phyloP scores from a whole-genome alignment of 2,113 vertebrate species.

The Otocyon megalotis region DNA sequence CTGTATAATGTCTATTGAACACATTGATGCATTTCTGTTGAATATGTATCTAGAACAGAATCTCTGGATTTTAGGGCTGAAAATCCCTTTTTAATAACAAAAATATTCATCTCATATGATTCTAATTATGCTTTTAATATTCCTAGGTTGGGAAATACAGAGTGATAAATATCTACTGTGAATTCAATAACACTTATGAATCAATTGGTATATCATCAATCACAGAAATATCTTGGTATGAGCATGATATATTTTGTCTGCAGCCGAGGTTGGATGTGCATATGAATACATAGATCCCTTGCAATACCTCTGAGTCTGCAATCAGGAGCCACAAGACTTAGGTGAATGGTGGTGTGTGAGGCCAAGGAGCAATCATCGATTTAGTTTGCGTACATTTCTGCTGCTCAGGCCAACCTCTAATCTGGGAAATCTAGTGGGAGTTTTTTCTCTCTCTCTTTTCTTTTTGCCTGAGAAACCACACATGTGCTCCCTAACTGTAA shows the following conservation, averaged over 20 bases:
- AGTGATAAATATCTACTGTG: conserved; percentile 52
- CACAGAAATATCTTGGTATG: not conserved
- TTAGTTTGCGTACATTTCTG: conserved; percentile 14
- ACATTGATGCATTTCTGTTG: conserved; percentile 31
- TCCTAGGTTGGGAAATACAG: not conserved
- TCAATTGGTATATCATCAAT: not conserved
- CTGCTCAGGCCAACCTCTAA: not conserved
- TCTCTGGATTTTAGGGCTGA: conserved; percentile 52
- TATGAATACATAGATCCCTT: not conserved
- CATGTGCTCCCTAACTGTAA: not conserved
- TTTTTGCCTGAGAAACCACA: not conserved
- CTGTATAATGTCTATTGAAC: not conserved
- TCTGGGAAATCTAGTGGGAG: not conserved
- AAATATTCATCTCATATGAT: conserved; percentile 39
- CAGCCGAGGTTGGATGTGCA: not conserved
- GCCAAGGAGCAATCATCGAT: not conserved
- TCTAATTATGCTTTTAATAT: conserved; percentile 60
- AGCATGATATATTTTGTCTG: not conserved
- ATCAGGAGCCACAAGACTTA: not conserved
- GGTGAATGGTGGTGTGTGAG: not conserved
- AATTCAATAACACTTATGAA: conserved; percentile 2
- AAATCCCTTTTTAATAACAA: conserved; percentile 72
- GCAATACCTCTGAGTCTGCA: not conserved
- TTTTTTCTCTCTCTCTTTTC: not conserved
- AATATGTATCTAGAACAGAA: conserved; percentile 52